These are phyloP conservation scores for Muntiacus muntjak DNA, from an alignment of 2,113 vertebrate species.

Conservation along the genomic window DNA sequence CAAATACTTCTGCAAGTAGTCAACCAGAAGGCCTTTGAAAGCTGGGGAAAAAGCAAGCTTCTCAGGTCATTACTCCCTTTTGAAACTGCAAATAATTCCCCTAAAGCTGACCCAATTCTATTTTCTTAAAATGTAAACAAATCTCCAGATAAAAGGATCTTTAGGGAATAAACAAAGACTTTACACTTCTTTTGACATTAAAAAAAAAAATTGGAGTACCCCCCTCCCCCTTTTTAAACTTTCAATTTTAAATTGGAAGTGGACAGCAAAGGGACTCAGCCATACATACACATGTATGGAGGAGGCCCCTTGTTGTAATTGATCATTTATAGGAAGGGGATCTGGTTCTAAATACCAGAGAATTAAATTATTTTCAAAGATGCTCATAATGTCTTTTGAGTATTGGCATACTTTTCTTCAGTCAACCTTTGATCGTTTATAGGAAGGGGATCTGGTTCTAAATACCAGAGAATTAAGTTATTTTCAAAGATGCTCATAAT, in stretches of 20 bases:
- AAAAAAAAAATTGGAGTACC: neutral
- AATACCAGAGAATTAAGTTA: neutral
- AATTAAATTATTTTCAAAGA: neutral
- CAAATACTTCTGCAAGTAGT: neutral
- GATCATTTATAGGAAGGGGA: neutral
- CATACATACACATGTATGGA: neutral
- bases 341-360: neutral
- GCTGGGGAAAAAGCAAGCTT: accelerated
- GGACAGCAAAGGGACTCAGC: neutral
- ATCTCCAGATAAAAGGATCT: neutral
- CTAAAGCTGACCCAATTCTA: neutral
- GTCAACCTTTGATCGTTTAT: neutral
- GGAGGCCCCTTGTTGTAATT: neutral
- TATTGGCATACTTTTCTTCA: neutral
- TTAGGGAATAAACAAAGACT: neutral
- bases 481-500: neutral
- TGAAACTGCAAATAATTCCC: neutral
- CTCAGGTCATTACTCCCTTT: neutral
- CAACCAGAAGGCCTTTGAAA: neutral
- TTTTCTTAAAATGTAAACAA: neutral
- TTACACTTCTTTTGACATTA: neutral
- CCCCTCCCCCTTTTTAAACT: neutral
- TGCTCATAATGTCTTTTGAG: neutral
- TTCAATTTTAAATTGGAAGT: neutral
- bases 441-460: neutral